Evolutionary conservation across 1,140 invertebrate species (phyloP), one percentile per base, ranked within the genome.

Genomic region (Planococcus citri): DNA sequence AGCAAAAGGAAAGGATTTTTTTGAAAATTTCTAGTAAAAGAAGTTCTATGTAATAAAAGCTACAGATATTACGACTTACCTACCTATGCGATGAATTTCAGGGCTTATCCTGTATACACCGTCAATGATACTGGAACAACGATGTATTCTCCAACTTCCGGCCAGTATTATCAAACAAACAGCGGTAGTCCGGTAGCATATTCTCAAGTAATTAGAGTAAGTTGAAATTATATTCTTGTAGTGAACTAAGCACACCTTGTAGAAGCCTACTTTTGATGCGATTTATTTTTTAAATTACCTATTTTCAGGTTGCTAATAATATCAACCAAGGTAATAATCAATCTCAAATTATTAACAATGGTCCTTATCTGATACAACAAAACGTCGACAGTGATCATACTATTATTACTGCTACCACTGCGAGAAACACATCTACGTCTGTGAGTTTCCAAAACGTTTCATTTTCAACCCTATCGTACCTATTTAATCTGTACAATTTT

Each of bases 91-190:
- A 33, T 27, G 21, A 61, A 68, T 64, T 70, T 41, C 24, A 90
- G 89, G 85, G 85, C 87, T 73, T 92, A 91, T 81, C 88, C 89
- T 71, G 89, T 92, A 38, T 92, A 92, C 76, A 88, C 88, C 70
- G 89, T 92, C 71, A 88, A 87, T 8, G 87, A 88, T 77, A 82
- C 85, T 72, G 85, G 83, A 72, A 83, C 86, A 1, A 84, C 89
- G 80, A 84, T 89, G 80, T 89, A 89, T 76, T 83, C 86, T 29
- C 82, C 86, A 73, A 84, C 85, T 73, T 80, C 80, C n/a, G 79
- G 80, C 8, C 80, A 82, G 71, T 79, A 78, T 73, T 78, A 78
- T 71, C 74, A 75, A 57, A 70, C 72, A 29, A 68, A 73, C 1
- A 76, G 76, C 51, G 17, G 27, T 37, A 75, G 74, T 9, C 78